Conservation (phyloP, 2,113 vertebrate genomes). For the Actinemys pallida region DNA sequence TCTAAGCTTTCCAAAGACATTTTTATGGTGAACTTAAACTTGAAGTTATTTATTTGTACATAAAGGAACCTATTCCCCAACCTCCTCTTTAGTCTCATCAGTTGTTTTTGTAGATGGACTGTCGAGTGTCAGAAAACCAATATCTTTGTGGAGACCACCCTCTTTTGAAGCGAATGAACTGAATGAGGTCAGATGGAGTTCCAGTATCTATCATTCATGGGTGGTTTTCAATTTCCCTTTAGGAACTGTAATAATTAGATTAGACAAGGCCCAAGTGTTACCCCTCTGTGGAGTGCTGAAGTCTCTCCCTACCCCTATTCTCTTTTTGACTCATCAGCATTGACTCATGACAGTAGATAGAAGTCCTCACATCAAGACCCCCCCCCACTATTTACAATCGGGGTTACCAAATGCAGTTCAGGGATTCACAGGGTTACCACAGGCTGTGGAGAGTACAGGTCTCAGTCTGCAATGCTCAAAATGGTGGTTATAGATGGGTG, state of each 20-base stretch:
- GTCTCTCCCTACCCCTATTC: not conserved
- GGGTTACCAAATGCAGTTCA: not conserved
- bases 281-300: not conserved
- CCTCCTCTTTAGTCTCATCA: not conserved
- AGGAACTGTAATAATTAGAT: not conserved
- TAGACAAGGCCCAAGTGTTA: not conserved
- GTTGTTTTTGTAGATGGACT: not conserved
- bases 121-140: not conserved
- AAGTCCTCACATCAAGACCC: accelerated
- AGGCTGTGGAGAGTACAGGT: not conserved
- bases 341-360: not conserved
- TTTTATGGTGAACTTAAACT: not conserved
- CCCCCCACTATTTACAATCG: not conserved
- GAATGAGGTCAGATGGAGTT: not conserved
- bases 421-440: not conserved
- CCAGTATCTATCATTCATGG: not conserved
- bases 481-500: not conserved
- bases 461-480: not conserved
- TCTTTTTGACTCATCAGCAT: not conserved
- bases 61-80: not conserved
- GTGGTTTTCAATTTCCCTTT: not conserved
- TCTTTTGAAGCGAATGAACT: slow-evolving; percentile 10
- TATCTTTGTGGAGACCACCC: not conserved
- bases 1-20: not conserved
- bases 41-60: not conserved